Base-by-base conservation (phyloP, 2,888 invertebrate species). In the Eulithis testata region DNA sequence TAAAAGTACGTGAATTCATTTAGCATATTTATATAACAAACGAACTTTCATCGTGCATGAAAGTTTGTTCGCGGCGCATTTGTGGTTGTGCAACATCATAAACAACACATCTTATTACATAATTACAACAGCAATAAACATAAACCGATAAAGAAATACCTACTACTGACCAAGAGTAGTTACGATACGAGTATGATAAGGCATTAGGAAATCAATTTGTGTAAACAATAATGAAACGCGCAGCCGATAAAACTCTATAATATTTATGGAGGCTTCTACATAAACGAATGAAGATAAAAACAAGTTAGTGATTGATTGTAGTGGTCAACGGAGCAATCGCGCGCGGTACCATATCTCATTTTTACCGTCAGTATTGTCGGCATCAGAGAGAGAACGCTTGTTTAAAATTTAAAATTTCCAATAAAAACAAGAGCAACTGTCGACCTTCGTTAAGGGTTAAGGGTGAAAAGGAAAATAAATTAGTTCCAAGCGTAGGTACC, bases 11-110 rank as follows among this genome's bases (percentile, higher is more conserved):
- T 70, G 75, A 71, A 73, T 76, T 71, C 76, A 79, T 82, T 86
- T 82, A 84, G 79, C 83, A 83, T 85, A 84, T 80, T 78, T 81
- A 85, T 81, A 82, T 74, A 71, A 77, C 77, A 79, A 77, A 75
- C 71, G 69, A 83, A 86, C 85, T 87, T 87, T 87, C 84, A 80
- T 86, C 80, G 73, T 65, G 68, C 81, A 82, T 72, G 85, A 85
- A 87, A 85, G 84, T 81, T 76, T 68, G 72, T 66, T 69, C 73
- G 69, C 71, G 77, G 73, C 74, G 76, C 73, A 69, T 61, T 64
- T 8, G 40, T 71, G 73, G 74, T 76, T 77, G 73, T 69, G 63
- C 65, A 71, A 73, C 54, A 62, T 63, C n/a, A 63, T 66, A 65
- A 63, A 57, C 58, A 64, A 56, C 47, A 54, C 44, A 37, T 51